Conservation (phyloP, 2,113 vertebrate genomes). For the Varanus komodoensis region DNA sequence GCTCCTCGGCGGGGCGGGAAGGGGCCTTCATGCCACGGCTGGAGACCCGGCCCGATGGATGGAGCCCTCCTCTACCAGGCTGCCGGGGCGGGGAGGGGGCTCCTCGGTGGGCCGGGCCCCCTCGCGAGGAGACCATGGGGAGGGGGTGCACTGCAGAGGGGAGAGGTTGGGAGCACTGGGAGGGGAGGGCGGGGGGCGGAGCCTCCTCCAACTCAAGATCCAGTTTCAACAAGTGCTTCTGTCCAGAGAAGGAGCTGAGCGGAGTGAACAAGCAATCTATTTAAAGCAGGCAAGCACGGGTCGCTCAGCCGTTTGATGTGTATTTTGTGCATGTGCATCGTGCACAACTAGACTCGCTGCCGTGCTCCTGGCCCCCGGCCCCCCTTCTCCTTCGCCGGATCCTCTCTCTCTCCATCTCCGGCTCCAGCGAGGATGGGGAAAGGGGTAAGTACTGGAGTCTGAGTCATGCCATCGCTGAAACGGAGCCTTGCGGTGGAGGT, state of each 20-base stretch:
- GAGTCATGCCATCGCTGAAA: too few relatives aligned
- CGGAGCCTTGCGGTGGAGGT: fast-evolving
- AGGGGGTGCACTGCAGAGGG: conserved; percentile 16
- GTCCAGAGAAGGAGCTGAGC: conserved; percentile 37
- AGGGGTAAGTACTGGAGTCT: conserved; percentile 1
- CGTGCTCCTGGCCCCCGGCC: not conserved
- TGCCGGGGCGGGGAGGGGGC: conserved; percentile 21
- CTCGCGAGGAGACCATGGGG: conserved; percentile 20
- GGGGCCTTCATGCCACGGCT: not conserved
- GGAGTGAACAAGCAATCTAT: conserved; percentile 1
- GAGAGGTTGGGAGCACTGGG: conserved; percentile 22
- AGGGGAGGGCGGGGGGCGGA: not conserved
- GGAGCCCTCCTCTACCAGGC: not conserved
- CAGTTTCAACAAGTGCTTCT: conserved; percentile 28
- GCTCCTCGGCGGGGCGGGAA: not conserved
- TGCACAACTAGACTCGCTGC: not conserved
- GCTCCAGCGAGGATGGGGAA: conserved; percentile 1
- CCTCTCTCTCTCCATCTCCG: not conserved
- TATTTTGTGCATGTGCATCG: not conserved
- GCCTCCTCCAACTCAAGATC: conserved; percentile 20
- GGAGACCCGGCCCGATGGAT: not conserved
- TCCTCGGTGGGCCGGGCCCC: not conserved
- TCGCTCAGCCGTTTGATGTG: not conserved
- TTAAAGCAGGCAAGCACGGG: conserved; percentile 13
- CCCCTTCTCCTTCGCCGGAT: too few relatives aligned